A percentile compares a stretch with the other conserved stretches of the same genome.
These are phyloP conservation scores for Peromyscus polionotus DNA, from an alignment of 2,113 vertebrate genomes.

Conservation along the genomic window DNA sequence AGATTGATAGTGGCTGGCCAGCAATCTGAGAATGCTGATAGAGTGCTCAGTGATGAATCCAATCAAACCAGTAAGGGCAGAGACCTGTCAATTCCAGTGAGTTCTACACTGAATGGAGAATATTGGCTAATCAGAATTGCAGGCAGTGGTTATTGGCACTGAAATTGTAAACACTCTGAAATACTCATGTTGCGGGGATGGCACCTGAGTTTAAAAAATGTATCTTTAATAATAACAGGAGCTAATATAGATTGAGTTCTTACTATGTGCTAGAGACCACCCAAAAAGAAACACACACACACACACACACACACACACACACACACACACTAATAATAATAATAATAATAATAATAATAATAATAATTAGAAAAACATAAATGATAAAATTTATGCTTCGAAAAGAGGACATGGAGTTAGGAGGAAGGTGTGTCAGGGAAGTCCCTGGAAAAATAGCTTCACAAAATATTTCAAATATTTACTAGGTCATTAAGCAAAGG, in stretches of 20 bases:
- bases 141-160: neutral
- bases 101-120: neutral
- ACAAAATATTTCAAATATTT: neutral
- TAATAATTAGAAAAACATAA: neutral
- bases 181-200: neutral
- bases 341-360: too few relatives aligned
- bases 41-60: neutral
- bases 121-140: neutral
- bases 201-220: neutral
- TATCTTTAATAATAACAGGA: neutral
- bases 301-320: neutral
- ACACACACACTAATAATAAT: neutral
- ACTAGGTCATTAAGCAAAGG: neutral
- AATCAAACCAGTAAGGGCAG: neutral
- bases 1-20: neutral
- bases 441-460: neutral
- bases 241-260: neutral
- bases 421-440: neutral
- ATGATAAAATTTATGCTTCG: neutral
- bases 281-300: neutral
- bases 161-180: neutral
- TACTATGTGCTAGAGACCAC: neutral
- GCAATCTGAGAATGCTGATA: neutral
- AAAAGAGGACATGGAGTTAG: neutral
- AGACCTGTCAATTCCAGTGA: neutral